These are phyloP conservation scores for Drosophila funebris DNA, from an alignment of 1,140 invertebrate species.

Conservation along the genomic window DNA sequence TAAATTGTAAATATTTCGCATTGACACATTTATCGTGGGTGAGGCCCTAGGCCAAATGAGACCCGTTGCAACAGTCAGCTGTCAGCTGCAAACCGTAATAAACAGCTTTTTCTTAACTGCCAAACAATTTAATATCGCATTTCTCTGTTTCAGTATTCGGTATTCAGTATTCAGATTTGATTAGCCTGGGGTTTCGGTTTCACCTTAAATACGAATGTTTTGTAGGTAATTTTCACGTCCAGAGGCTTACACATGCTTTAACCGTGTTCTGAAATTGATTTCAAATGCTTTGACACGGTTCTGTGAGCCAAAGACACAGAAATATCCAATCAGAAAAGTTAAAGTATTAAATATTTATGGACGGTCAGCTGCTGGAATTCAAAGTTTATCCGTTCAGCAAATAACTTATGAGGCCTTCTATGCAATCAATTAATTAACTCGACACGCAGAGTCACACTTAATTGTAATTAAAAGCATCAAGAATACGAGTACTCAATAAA, in stretches of 20 bases:
- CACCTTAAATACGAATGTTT: constrained; percentile 10
- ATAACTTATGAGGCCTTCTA: constrained; percentile 28
- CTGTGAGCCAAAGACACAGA: constrained; percentile 15
- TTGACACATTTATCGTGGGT: constrained; percentile 23
- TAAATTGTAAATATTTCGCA: constrained; percentile 24
- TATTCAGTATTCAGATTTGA: constrained; percentile 5
- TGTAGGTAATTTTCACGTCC: neutral
- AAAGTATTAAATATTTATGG: constrained; percentile 60
- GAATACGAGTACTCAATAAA: constrained; percentile 12
- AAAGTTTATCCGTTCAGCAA: constrained; percentile 27
- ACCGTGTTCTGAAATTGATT: constrained; percentile 29
- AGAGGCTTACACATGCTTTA: constrained; percentile 17
- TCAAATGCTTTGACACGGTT: constrained; percentile 57
- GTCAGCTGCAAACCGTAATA: constrained; percentile 36
- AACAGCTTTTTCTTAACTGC: constrained; percentile 8
- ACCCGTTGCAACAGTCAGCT: constrained; percentile 37
- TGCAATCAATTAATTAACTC: constrained; percentile 59
- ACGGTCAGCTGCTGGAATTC: constrained; percentile 45
- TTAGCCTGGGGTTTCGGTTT: constrained; percentile 28
- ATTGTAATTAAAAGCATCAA: constrained; percentile 1
- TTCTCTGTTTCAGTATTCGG: constrained; percentile 11
- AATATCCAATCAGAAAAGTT: constrained; percentile 2
- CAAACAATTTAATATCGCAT: constrained; percentile 32
- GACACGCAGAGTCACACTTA: constrained; percentile 47
- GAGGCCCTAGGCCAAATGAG: constrained; percentile 10